Evolutionary conservation across 2,113 vertebrate genomes (phyloP), one percentile per base, ranked within the genome.

Genomic region (Thunnus maccoyii): DNA sequence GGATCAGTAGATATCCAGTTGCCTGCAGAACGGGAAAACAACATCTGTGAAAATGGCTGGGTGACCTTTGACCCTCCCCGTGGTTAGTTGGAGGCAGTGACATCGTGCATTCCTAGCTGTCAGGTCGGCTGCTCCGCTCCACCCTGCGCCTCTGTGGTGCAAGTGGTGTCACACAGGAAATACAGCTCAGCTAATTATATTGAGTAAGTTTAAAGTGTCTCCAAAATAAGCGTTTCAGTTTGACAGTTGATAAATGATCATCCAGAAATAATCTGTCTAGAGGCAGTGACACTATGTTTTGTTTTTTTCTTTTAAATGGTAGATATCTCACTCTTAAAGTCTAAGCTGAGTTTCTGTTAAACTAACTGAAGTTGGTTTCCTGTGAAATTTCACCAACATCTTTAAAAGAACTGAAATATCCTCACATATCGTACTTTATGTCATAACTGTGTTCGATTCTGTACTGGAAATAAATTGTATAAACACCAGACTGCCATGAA

Each of bases 41-140:
- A 68, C 86, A 82, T 85, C 58, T 86, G 88, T 75, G 79, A 60
- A 76, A 81, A 63, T 62, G 74, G 48, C 65, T 18, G n/a, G 20
- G 41, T 22, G 69, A 91, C 86, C 88, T 89, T 83, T 88, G 72
- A 78, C 84, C 85, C 54, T 56, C 22, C 1, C 64, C 44, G 71
- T 56, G 68, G 80, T 81, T 57, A 52, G 75, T 22, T 62, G 57
- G 85, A 83, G 66, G 56, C 77, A 13, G 58, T 32, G 57, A 78
- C 83, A 89, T 86, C 62, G 70, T 54, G 57, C 86, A 87, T 88
- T 82, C 87, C 75, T 3, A 88, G 84, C 80, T 88, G 80, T 85
- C 85, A 61, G 62, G 82, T 72, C 51, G 25, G 25, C 55, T 67
- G 56, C 72, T 50, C 56, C 9, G 41, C 75, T 20, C 22, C 18